A percentile compares a stretch with the other conserved stretches of the same genome.
phyloP scores from a whole-genome alignment of 2,797 vertebrate species.

The Prionace glauca region DNA sequence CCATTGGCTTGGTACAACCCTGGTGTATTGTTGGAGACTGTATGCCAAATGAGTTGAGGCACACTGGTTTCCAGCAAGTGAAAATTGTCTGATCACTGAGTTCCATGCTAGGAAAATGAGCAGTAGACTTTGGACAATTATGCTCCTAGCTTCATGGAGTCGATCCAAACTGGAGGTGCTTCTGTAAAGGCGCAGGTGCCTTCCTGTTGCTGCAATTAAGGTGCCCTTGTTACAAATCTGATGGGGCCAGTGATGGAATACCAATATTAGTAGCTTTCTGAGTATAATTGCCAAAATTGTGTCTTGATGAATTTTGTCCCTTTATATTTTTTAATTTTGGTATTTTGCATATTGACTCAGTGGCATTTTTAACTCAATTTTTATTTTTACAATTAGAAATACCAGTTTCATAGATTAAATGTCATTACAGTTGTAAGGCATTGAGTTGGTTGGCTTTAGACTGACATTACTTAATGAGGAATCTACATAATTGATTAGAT shows the following conservation, averaged over 20 bases:
- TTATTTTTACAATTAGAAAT: constrained; percentile 29
- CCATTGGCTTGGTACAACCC: not conserved
- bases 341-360: constrained; percentile 4
- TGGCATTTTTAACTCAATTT: not conserved
- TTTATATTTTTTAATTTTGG: not conserved
- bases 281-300: not conserved
- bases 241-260: not conserved
- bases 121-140: not conserved
- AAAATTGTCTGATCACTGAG: not conserved
- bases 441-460: constrained; percentile 32
- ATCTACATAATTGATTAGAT: constrained; percentile 93
- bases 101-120: not conserved
- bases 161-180: not conserved
- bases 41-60: not conserved
- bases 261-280: not conserved
- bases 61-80: too few species aligned
- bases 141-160: not conserved
- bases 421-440: constrained; percentile 23
- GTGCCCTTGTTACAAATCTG: not conserved
- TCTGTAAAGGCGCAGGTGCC: not conserved
- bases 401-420: constrained; percentile 34
- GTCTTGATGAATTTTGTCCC: not conserved
- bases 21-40: not conserved
- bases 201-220: not conserved
- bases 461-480: constrained; percentile 91